A percentile compares a stretch with the other conserved stretches of the same genome.
Conservation (phyloP, 2,888 invertebrate genomes). For the Argyra leucocephala region DNA sequence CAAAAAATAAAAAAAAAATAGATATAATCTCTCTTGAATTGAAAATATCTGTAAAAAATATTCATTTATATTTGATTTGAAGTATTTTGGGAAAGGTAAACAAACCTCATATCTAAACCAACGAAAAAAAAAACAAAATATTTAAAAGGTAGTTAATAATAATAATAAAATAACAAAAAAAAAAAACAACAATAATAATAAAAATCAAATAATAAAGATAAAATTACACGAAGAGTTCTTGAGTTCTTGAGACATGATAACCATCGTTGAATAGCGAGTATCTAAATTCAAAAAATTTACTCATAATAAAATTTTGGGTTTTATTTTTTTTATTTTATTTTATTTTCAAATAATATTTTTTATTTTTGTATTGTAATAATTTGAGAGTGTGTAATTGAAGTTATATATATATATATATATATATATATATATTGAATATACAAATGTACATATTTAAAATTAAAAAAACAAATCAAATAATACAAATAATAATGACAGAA, state of each 20-base stretch:
- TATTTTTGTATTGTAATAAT: background rate
- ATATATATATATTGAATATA: background rate
- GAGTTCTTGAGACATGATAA: too few species aligned
- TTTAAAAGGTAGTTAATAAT: background rate
- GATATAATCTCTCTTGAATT: too few species aligned
- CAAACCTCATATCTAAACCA: background rate
- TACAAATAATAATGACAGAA: constrained; percentile 1
- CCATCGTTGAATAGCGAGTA: background rate
- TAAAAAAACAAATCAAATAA: background rate
- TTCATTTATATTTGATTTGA: background rate
- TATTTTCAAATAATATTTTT: background rate
- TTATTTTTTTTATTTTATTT: too few species aligned
- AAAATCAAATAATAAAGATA: background rate
- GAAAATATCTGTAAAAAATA: background rate
- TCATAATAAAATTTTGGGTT: too few species aligned
- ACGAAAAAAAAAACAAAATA: background rate
- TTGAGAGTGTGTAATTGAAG: background rate
- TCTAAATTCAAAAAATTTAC: too few species aligned
- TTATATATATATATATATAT: background rate
- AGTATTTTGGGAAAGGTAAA: constrained; percentile 6
- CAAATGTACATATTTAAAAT: too few species aligned
- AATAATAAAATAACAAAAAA: background rate
- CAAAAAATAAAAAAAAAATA: too few species aligned
- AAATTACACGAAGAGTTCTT: background rate
- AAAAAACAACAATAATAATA: background rate